Evolutionary conservation across 2,113 vertebrate species (phyloP).

Genomic region (Cyprinodon variegatus): DNA sequence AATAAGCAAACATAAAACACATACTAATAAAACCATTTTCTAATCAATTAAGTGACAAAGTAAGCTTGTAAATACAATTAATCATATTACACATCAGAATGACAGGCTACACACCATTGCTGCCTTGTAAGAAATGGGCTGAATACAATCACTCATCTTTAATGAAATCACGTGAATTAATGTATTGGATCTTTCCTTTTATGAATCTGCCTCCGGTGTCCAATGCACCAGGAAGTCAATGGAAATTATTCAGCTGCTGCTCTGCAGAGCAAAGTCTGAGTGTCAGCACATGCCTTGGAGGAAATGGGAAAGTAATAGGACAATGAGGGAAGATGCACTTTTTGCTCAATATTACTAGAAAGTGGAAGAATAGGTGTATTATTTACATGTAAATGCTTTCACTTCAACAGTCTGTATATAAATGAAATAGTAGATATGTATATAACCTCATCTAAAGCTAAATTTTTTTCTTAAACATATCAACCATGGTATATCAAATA

Average conservation of each 20-base stretch:
- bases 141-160: conserved; percentile 74
- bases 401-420: conserved; percentile 52
- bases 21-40: conserved; percentile 25
- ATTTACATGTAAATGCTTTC: conserved; percentile 59
- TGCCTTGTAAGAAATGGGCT: conserved; percentile 51
- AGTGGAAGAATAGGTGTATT: conserved; percentile 34
- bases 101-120: conserved; percentile 37
- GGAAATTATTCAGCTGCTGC: conserved; percentile 72
- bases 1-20: conserved; percentile 27
- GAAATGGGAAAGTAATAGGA: conserved; percentile 67
- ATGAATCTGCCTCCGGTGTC: conserved; percentile 74
- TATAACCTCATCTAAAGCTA: conserved; percentile 42
- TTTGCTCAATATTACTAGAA: conserved; percentile 69
- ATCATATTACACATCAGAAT: conserved; percentile 61
- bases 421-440: conserved; percentile 52
- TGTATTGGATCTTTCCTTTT: conserved; percentile 76
- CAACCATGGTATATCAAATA: background rate
- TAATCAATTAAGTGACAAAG: conserved; percentile 72
- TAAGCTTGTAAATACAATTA: conserved; percentile 67
- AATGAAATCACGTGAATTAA: conserved; percentile 78
- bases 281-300: conserved; percentile 74
- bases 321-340: conserved; percentile 72
- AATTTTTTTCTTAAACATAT: conserved; percentile 21
- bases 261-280: conserved; percentile 67
- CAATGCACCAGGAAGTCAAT: conserved; percentile 69